These are phyloP conservation scores for Oryzias melastigma DNA, from an alignment of 2,113 vertebrate species.

Conservation along the genomic window DNA sequence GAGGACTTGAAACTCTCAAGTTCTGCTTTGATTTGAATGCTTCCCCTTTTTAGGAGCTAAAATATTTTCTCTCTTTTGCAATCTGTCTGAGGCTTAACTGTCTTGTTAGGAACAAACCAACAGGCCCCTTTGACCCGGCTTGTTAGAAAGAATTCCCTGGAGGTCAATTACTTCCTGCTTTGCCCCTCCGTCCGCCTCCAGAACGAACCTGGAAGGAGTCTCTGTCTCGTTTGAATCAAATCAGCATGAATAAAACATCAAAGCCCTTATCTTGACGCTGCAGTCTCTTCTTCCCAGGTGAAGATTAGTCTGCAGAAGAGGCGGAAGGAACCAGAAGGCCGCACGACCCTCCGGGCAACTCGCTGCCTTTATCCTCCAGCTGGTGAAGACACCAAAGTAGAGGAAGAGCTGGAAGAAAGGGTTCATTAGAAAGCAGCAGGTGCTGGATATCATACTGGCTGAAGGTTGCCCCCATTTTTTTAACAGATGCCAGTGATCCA, in stretches of 20 bases:
- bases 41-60: background rate
- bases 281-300: constrained; percentile 38
- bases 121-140: constrained; percentile 1
- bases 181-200: constrained; percentile 19
- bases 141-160: constrained; percentile 19
- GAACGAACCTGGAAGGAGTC: constrained; percentile 27
- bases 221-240: constrained; percentile 21
- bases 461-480: no score
- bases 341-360: background rate
- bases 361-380: background rate
- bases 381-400: background rate
- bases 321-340: constrained; percentile 33
- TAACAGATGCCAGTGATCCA: no score
- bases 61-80: background rate
- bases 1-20: no score
- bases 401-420: constrained; percentile 32
- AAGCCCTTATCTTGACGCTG: constrained; percentile 19
- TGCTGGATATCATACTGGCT: no score
- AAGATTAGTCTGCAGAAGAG: constrained; percentile 27
- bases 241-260: constrained; percentile 60
- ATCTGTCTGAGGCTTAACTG: constrained; percentile 9
- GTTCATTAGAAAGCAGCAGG: background rate
- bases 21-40: no score
- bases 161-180: constrained; percentile 48
- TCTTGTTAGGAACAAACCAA: constrained; percentile 19